Percentiles rank a stretch among this genome's conserved stretches.
phyloP scores from a whole-genome alignment of 2,113 vertebrate genomes.

The Tragulus kanchil region DNA sequence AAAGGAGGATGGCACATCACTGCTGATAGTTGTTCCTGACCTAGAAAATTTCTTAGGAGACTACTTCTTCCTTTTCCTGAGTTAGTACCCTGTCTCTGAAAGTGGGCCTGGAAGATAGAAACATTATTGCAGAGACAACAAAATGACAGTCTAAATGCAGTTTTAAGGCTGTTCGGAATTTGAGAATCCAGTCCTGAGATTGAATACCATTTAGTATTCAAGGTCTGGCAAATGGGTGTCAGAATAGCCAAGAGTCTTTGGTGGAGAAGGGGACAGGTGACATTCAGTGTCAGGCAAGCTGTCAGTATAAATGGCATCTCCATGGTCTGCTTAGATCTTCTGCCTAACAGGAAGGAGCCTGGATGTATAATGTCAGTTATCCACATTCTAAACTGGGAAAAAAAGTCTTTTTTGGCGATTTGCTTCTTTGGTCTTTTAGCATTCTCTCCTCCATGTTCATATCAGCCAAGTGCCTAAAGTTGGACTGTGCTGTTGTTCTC shows the following conservation, averaged over 20 bases:
- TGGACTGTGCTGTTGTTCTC: not conserved
- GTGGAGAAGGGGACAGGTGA: rapidly evolving
- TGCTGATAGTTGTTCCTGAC: not conserved
- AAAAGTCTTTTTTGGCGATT: not conserved
- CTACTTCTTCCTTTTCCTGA: not conserved
- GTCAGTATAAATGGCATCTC: not conserved
- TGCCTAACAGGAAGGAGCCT: not conserved
- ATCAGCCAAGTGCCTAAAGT: not conserved
- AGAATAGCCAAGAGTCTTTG: not conserved
- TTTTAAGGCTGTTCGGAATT: not conserved
- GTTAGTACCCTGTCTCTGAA: not conserved
- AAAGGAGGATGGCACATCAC: not conserved
- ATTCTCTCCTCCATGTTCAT: not conserved
- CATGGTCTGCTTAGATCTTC: not conserved
- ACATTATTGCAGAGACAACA: not conserved
- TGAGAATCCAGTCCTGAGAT: not conserved
- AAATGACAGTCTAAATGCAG: not conserved
- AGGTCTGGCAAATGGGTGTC: not conserved
- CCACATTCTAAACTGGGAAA: not conserved
- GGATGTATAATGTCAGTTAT: not conserved
- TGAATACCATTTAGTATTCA: not conserved
- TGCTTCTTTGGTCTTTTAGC: not conserved
- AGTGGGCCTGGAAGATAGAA: not conserved
- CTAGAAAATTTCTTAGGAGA: not conserved
- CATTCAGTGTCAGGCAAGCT: not conserved